Evolutionary conservation across 2,113 vertebrate species (phyloP).

Genomic region (Megaceryle torquata): DNA sequence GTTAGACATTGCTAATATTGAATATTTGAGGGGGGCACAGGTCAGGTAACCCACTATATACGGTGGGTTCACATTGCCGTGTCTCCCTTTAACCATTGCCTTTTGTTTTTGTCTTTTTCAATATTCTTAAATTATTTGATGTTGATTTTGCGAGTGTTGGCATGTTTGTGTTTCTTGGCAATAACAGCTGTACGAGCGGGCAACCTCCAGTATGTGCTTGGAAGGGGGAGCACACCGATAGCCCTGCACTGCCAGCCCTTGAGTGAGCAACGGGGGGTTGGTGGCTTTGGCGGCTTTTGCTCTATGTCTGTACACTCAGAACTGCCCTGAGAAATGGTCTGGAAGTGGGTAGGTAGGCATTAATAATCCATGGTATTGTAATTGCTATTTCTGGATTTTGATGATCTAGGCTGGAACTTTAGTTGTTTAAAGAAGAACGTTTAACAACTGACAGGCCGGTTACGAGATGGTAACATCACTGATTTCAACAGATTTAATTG

Average conservation of each 20-base stretch:
- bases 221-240: neutral
- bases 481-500: conserved; percentile 53
- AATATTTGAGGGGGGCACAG: conserved; percentile 35
- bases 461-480: conserved; percentile 5
- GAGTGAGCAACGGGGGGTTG: neutral
- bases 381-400: conserved; percentile 49
- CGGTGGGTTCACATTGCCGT: conserved; percentile 25
- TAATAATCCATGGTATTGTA: conserved; percentile 15
- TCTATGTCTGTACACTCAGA: neutral
- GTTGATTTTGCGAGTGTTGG: conserved; percentile 42
- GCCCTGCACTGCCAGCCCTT: neutral
- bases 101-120: neutral
- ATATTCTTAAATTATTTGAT: conserved; percentile 70
- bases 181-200: neutral
- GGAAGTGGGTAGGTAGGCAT: conserved; percentile 42
- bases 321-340: conserved; percentile 22
- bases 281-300: neutral
- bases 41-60: neutral
- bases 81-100: conserved; percentile 33
- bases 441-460: conserved; percentile 37
- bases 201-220: neutral
- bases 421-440: conserved; percentile 7
- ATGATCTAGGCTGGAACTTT: conserved; percentile 32
- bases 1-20: conserved; percentile 52
- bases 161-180: conserved; percentile 30